Evolutionary conservation across 2,888 invertebrate genomes (phyloP), one percentile per base, ranked within the genome.

Genomic region (Hymenopus coronatus): DNA sequence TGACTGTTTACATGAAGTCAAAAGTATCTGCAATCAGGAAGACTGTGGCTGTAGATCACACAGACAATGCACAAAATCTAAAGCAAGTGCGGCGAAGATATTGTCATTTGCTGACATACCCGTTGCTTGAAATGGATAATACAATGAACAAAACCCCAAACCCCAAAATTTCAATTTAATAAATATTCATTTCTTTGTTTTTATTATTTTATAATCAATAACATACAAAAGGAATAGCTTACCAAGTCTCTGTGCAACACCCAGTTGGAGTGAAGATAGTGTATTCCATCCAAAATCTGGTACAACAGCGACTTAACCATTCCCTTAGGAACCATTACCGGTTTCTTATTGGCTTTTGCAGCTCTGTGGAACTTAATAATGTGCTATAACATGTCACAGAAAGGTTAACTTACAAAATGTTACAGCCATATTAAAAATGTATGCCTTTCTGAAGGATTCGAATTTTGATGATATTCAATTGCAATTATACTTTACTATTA

Each of bases 221-320:
- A 20, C 27, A 30, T 28, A 20, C n/a, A 28, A 88, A 33, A n/a
- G 25, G n/a, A 84, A 28, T 90, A 81, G 92, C 94, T 95, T 94
- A 97, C 97, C 94, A 99, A 94, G 95, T 99, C 99, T 93, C 99
- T 96, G 94, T 99, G 99, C 88, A 99, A 94, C 90, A 99, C 99
- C 99, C 99, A 99, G 93, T 99, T 99, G 90, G 98, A 97, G 94
- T 99, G 99, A 92, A 99, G 95, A 94, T 99, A 99, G 94, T 99
- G 98, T 93, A 99, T 99, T 85, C 99, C 99, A 94, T 99, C 99
- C 91, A 99, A 94, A 92, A 99, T 99, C 94, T 99, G 99, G 94
- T 98, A 99, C 0, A 99, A 94, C 85, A 99, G 94, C 91, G 98
- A 99, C 93, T 99, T 99, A 1, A 99, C 98, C 98, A 99, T 99